phyloP scores from a whole-genome alignment of 2,113 vertebrate genomes.

The Ia io region DNA sequence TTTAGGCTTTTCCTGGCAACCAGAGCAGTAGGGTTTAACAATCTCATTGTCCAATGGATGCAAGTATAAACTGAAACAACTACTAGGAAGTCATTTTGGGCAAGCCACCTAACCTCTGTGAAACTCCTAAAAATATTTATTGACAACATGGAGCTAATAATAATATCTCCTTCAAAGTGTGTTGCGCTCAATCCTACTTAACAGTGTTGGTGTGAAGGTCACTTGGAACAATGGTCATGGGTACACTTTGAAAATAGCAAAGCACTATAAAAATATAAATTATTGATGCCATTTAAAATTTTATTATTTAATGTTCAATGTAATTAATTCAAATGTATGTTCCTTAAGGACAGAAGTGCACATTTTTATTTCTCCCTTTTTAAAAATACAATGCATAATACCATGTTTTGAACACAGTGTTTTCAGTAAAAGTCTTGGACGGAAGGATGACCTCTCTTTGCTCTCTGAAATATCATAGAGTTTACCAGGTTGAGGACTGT shows the following conservation, averaged over 20 bases:
- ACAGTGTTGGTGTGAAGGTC: not conserved
- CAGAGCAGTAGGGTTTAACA: not conserved
- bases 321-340: not conserved
- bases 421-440: not conserved
- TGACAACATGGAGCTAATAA: not conserved
- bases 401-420: not conserved
- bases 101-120: not conserved
- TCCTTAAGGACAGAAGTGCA: not conserved
- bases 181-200: not conserved
- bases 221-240: not conserved
- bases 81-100: not conserved
- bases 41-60: not conserved
- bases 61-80: not conserved
- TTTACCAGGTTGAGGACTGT: not conserved
- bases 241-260: conserved; percentile 1
- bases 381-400: not conserved
- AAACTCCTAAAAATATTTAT: not conserved
- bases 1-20: not conserved
- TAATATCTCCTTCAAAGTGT: not conserved
- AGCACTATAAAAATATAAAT: conserved; percentile 16
- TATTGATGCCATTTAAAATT: not conserved
- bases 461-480: not conserved
- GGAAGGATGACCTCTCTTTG: not conserved
- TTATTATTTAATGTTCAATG: conserved; percentile 19
- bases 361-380: not conserved